Conservation (phyloP, 2,888 invertebrate species). For the Ellobium chinense region DNA sequence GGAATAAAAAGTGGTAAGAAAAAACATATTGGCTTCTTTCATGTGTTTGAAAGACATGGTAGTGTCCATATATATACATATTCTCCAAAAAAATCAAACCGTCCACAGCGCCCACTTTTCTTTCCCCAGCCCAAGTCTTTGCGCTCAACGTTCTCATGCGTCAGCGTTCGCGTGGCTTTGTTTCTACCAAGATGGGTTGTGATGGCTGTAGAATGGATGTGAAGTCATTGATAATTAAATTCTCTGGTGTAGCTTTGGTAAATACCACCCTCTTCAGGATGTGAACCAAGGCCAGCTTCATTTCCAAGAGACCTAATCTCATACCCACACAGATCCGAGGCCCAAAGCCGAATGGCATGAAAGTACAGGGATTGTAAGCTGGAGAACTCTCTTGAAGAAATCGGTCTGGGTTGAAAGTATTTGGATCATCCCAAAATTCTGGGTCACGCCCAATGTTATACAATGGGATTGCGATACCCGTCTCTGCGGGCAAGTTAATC, state of each 20-base stretch:
- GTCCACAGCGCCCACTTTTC: too few species aligned
- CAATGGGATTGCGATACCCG: slow-evolving; percentile 17
- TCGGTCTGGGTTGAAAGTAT: slow-evolving; percentile 19
- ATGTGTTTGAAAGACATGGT: too few species aligned
- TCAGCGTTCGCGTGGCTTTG: not conserved
- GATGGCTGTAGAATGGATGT: slow-evolving; percentile 30
- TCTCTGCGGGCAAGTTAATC: not conserved
- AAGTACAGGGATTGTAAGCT: not conserved
- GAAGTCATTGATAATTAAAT: slow-evolving; percentile 20
- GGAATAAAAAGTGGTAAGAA: too few species aligned
- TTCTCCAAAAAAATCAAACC: too few species aligned
- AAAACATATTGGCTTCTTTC: too few species aligned
- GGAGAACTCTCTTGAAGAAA: slow-evolving; percentile 13
- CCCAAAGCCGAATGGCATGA: slow-evolving; percentile 17
- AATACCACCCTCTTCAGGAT: not conserved
- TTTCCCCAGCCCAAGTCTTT: too few species aligned
- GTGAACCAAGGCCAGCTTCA: slow-evolving; percentile 28
- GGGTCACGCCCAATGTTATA: slow-evolving; percentile 26
- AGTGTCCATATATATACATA: too few species aligned
- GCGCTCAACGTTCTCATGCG: too few species aligned
- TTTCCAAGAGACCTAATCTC: slow-evolving; percentile 22
- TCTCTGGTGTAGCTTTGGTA: slow-evolving; percentile 27
- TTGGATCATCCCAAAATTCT: slow-evolving; percentile 33
- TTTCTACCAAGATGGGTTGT: slow-evolving; percentile 15
- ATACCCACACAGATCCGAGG: slow-evolving; percentile 32